Evolutionary conservation across 2,113 vertebrate genomes (phyloP), one percentile per base, ranked within the genome.

Genomic region (Tychaedon coryphoeus): DNA sequence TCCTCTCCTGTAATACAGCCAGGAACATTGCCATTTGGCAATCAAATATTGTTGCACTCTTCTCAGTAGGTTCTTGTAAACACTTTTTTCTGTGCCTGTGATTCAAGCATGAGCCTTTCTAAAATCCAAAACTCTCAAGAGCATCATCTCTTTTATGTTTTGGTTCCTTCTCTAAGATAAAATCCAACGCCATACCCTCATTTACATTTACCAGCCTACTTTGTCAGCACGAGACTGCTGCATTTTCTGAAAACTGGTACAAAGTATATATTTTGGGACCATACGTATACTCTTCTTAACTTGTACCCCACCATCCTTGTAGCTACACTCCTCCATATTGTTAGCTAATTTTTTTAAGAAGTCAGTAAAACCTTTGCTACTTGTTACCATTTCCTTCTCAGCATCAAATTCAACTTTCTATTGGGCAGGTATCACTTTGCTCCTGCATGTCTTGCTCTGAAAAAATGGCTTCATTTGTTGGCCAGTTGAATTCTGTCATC

Each of bases 141-240:
- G 6, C 15, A 19, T 43, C 15, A 53, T 22, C 18, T 77, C 45
- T 29, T 61, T 53, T 71, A 61, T 2, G 0, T 29, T 69, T 69
- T 56, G 2, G 16, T 57, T 79, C 51, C 8, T 33, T 48, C 8
- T 91, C 31, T 73, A 29, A 86, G 26, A 38, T 12, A 48, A 86
- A 69, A 57, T 43, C 10, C n/a, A 72, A 3, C 8, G 4, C 6
- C 19, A 9, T 56, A 28, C 2, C 7, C 7, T 83, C 24, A n/a
- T 70, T 73, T 83, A 53, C 11, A 61, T 77, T 57, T 79, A 51
- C 12, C 40, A 60, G 12, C 36, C 23, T 62, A 38, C 14, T 67
- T 83, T 1, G 0, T 51, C 40, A 54, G 79, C 29, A 56, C 0
- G 3, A 24, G 25, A 33, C 18, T 47, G 9, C 9, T 91, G 8